Evolutionary conservation across 1,140 invertebrate genomes (phyloP), one percentile per base, ranked within the genome.

Genomic region (Zaprionus africanus): DNA sequence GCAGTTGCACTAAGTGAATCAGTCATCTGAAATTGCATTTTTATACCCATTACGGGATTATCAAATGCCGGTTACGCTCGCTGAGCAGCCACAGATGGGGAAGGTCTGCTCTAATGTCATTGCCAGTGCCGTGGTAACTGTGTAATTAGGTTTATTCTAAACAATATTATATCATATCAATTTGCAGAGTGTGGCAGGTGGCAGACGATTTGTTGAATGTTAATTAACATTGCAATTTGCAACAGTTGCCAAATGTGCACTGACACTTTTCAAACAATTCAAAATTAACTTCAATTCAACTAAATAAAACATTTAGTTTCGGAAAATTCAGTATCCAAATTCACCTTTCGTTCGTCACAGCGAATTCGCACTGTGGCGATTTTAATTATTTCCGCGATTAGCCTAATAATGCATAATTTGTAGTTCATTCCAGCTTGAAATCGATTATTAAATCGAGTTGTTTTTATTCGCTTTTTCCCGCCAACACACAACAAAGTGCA

Each of bases 311-410:
- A 34, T 11, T 34, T 4, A 0, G 26, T 26, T 5, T 26, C 3
- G 22, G n/a, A n/a, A 31, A 31, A 31, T 31, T 0, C 7, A 31
- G 28, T 7, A 7, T 9, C 28, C 1, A 31, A 31, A 7, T 9
- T 6, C 7, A 34, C 31, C 31, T 11, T 34, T 3, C 9, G 9
- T 34, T 34, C 31, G 3, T 17, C 7, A 17, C 7, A 46, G n/a
- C 41, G 41, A 46, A n/a, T n/a, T 7, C n/a, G 2, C 2, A 46
- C 41, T 46, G 41, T n/a, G 0, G 7, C 1, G 49, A n/a, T 65
- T 54, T 43, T 82, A 85, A 86, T 85, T 86, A 86, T 57, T 72
- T 26, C 5, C 49, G 56, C 31, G 70, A 85, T 76, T 77, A 76
- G 58, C 13, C 58, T 71, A 84, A 82, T 82, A 72, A 79, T 82